phyloP scores from a whole-genome alignment of 2,113 vertebrate genomes.

The Psammodynastes pulverulentus region DNA sequence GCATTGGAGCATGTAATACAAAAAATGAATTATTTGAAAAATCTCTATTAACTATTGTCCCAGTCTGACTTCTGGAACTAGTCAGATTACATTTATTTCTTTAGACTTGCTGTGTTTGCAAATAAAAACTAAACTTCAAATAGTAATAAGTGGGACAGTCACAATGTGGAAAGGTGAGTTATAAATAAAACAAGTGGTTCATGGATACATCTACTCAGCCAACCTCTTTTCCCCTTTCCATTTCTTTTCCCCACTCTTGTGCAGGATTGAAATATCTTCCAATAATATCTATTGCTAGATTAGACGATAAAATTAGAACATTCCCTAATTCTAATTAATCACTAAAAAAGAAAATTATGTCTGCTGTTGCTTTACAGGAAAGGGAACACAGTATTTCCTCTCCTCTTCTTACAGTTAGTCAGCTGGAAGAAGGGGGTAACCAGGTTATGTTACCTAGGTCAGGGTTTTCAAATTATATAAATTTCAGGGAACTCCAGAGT shows the following conservation, averaged over 20 bases:
- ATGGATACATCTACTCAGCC: not conserved
- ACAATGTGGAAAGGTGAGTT: not conserved
- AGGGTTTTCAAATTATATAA: not conserved
- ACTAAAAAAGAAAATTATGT: too few species aligned
- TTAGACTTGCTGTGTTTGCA: not conserved
- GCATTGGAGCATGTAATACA: not conserved
- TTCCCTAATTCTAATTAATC: not conserved
- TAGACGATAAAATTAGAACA: not conserved
- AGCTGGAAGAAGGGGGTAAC: not conserved
- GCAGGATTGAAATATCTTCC: not conserved
- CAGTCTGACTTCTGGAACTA: not conserved
- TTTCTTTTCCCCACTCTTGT: not conserved
- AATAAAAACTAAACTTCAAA: not conserved
- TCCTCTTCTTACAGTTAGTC: not conserved
- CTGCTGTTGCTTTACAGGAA: too few species aligned
- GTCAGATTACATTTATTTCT: not conserved
- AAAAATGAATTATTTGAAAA: not conserved
- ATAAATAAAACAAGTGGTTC: not conserved
- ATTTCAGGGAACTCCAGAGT: not conserved
- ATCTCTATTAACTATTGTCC: not conserved
- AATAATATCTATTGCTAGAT: not conserved
- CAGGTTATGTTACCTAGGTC: not conserved
- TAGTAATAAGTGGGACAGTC: not conserved
- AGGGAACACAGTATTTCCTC: too few species aligned
- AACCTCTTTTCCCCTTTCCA: not conserved